These are phyloP conservation scores for Drosophila falleni DNA, from an alignment of 2,888 invertebrate genomes.

Conservation along the genomic window DNA sequence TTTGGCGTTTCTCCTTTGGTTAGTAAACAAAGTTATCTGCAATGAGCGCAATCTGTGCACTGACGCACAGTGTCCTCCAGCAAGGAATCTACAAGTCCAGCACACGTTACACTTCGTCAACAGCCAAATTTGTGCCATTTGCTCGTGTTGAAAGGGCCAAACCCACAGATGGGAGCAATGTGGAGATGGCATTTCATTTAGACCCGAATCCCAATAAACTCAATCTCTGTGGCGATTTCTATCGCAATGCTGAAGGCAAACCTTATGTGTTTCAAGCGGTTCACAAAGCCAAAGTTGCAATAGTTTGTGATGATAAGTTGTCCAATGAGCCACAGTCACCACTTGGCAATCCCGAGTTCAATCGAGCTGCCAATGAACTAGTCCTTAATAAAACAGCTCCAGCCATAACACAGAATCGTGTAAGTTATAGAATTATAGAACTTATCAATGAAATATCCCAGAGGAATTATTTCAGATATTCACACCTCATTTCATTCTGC, in stretches of 20 bases:
- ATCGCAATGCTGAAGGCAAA: slow-evolving; percentile 19
- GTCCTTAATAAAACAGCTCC: slow-evolving; percentile 34
- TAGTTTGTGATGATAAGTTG: slow-evolving; percentile 36
- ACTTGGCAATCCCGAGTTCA: slow-evolving; percentile 51
- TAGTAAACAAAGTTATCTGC: not conserved
- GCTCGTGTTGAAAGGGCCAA: slow-evolving; percentile 26
- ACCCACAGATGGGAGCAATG: slow-evolving; percentile 10
- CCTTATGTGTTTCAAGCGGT: slow-evolving; percentile 37
- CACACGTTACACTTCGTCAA: slow-evolving; percentile 17
- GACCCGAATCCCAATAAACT: slow-evolving; percentile 43
- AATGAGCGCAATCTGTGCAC: slow-evolving; percentile 33
- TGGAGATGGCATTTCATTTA: slow-evolving; percentile 29
- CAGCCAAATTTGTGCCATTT: slow-evolving; percentile 41
- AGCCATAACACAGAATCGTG: slow-evolving; percentile 37
- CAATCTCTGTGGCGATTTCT: slow-evolving; percentile 40
- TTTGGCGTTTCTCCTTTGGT: not conserved
- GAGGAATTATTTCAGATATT: too few relatives aligned
- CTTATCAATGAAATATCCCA: too few relatives aligned
- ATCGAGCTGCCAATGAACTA: slow-evolving; percentile 42
- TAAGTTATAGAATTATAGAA: slow-evolving; percentile 21
- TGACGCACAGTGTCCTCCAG: slow-evolving; percentile 23
- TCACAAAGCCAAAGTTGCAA: slow-evolving; percentile 36
- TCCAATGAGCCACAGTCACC: slow-evolving; percentile 22
- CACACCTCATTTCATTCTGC: too few relatives aligned
- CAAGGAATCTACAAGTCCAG: slow-evolving; percentile 11